Evolutionary conservation across 1,140 invertebrate genomes (phyloP), one percentile per base, ranked within the genome.

Genomic region (Alviniconcha marisindica): DNA sequence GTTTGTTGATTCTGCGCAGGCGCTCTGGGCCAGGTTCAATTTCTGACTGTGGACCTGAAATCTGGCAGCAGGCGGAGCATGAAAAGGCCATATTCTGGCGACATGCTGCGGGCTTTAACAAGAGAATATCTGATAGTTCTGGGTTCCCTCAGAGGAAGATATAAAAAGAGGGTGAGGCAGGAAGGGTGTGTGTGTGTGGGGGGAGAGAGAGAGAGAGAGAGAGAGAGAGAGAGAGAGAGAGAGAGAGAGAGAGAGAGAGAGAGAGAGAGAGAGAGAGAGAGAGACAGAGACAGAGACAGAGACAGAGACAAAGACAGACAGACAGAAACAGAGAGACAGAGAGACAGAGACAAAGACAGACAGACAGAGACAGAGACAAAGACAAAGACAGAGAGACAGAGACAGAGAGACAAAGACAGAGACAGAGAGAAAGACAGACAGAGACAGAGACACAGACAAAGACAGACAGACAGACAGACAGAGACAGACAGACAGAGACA

Each of bases 281-380:
- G 12, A 77, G 38, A 51, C 38, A 54, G 15, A 77, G 1, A 77
- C 2, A 77, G 38, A 77, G 10, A 77, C 38, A 77, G 15, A 56
- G 18, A 77, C 3, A 77, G 38, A 77, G 10, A 74, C 15, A 77
- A 24, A 77, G 42, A 77, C 5, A 73, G 71, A 73, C 36, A 73
- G 36, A 73, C 36, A 73, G 71, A 44, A 38, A 73, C 3, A 66
- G 60, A 66, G 71, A 38, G 28, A 69, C 2, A 28, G 66, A 33
- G 28, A 14, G 66, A 66, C 10, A 66, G 60, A 66, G 60, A 66
- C 10, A 66, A n/a, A 66, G 60, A 66, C 21, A 66, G 28, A 66
- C 10, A 66, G 28, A 36, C 31, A 36, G 15, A 71, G 28, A 36
- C 31, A 71, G 28, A 71, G 10, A 71, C 66, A 71, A 14, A 71